Conservation (phyloP, 2,113 vertebrate genomes). For the Psilopsiagon aurifrons region DNA sequence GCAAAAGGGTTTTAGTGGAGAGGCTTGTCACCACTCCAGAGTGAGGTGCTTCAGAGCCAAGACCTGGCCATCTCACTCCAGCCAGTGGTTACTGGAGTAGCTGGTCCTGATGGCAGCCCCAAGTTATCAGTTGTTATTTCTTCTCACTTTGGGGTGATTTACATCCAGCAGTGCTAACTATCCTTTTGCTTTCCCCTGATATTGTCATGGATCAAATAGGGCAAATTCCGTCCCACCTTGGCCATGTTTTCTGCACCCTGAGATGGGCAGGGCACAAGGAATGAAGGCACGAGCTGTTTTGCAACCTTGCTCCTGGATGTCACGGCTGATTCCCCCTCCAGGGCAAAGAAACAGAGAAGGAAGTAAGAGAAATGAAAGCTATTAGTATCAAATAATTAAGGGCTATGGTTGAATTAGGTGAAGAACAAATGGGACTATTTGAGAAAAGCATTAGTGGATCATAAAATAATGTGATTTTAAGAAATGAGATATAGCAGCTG, state of each 20-base stretch:
- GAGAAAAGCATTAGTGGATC: conserved; percentile 1
- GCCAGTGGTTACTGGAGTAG: rapidly evolving
- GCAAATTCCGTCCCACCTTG: not conserved
- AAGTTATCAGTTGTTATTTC: not conserved
- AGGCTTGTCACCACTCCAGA: not conserved
- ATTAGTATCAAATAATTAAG: conserved; percentile 37
- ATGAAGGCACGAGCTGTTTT: not conserved
- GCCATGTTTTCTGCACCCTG: not conserved
- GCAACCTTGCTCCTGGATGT: not conserved
- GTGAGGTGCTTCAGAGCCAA: not conserved
- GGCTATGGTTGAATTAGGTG: not conserved
- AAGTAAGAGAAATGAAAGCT: conserved; percentile 8
- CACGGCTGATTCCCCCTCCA: not conserved
- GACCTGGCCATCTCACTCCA: not conserved
- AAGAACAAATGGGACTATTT: not conserved
- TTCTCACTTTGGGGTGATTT: not conserved
- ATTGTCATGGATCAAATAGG: not conserved
- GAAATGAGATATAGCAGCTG: not conserved
- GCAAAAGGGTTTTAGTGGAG: not conserved
- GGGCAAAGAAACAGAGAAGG: not conserved
- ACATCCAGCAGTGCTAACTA: not conserved
- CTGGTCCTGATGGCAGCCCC: not conserved
- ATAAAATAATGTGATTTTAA: conserved; percentile 31
- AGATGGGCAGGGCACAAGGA: not conserved
- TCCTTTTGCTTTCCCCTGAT: not conserved